These are phyloP conservation scores for Theristicus caerulescens DNA, from an alignment of 2,113 vertebrate species.

Conservation along the genomic window DNA sequence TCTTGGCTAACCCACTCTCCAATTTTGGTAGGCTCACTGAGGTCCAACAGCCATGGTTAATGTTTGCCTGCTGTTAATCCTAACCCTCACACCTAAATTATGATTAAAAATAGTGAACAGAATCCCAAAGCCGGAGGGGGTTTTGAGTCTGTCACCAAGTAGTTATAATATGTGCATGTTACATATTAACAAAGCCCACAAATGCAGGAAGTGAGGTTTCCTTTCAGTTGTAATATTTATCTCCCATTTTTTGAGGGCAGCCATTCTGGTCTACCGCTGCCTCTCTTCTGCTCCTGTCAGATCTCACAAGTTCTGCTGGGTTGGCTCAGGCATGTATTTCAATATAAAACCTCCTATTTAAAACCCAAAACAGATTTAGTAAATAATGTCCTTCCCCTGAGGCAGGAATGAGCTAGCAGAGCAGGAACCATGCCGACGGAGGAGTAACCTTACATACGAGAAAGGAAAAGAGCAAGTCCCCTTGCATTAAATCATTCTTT, in stretches of 20 bases:
- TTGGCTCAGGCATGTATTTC: neutral
- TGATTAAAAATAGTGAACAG: constrained; percentile 42
- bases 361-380: constrained; percentile 44
- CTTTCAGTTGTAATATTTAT: constrained; percentile 36
- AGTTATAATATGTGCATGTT: constrained; percentile 4
- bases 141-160: constrained; percentile 48
- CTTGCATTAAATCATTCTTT: neutral
- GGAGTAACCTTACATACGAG: neutral
- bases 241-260: constrained; percentile 8
- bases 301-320: neutral
- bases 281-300: neutral
- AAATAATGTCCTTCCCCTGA: constrained; percentile 12
- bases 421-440: fast-evolving
- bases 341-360: constrained; percentile 16
- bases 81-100: constrained; percentile 55
- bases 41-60: constrained; percentile 17
- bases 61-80: constrained; percentile 59
- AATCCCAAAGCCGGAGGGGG: neutral
- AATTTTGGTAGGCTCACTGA: neutral
- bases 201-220: constrained; percentile 36
- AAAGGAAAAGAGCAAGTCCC: neutral
- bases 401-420: neutral
- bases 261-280: constrained; percentile 25
- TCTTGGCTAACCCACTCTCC: neutral
- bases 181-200: constrained; percentile 27